Base-by-base conservation (phyloP, 1,140 invertebrate genomes). In the Achroia grisella region DNA sequence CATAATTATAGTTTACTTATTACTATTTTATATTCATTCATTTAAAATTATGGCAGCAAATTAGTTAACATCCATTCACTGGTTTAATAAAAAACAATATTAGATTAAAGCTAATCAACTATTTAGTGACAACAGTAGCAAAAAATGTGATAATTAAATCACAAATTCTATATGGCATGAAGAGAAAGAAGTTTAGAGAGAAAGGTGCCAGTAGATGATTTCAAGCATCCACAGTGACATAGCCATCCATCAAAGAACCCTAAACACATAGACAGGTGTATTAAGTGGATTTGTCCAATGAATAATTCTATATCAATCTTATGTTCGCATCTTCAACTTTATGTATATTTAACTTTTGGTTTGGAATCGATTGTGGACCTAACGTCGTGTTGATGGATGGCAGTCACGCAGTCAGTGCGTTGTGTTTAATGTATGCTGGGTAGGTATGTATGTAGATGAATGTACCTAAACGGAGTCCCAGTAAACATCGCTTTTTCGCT, bases 71-170 rank as follows among this genome's bases (percentile, higher is more conserved):
- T 57, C 42, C 52, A 56, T 43, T 62, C 44, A 62, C 50, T 55
- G 48, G 56, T 48, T 55, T 57, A 55, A 59, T 52, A 44, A 48
- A 23, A 56, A 54, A 56, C 55, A 62, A n/a, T 59, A 74, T 75
- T 73, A 75, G 67, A 66, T 36, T 63, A 57, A 58, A 76, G 74
- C 78, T 81, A 81, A 77, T 75, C 54, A 66, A 73, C 71, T 75
- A 62, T 72, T 79, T 78, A 81, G 77, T 81, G 68, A 81, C 77
- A 73, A 78, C 68, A 73, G 71, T 76, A 74, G 73, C 70, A 71
- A 71, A 70, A 68, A 75, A 75, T 69, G 66, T 76, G 59, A 60
- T 52, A 53, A 76, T 63, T 71, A 74, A 62, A 70, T 68, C 66
- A 71, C 71, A 69, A 57, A 58, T 67, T 56, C 39, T 33, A 23